Conservation (phyloP, 2,797 vertebrate species). For the Labeo calbasu region DNA sequence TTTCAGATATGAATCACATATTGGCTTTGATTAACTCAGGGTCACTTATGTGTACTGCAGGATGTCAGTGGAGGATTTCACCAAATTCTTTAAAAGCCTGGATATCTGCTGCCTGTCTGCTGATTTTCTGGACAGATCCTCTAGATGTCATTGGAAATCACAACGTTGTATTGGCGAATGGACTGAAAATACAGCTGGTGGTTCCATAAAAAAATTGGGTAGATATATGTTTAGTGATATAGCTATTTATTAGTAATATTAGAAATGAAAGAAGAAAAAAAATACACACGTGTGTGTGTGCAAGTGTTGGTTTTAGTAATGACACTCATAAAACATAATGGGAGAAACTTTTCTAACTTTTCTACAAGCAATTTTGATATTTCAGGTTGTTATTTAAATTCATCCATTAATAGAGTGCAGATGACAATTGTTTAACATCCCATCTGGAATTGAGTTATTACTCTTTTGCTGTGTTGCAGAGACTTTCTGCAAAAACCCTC, state of each 20-base stretch:
- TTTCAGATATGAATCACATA: background rate
- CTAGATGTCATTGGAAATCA: constrained; percentile 78
- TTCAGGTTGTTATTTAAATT: too few species aligned
- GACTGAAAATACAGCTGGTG: constrained; percentile 83
- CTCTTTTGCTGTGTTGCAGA: constrained; percentile 61
- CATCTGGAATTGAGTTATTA: background rate
- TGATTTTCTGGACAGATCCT: constrained; percentile 77
- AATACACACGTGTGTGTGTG: too few species aligned
- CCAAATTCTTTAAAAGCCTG: constrained; percentile 74
- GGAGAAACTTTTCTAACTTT: too few species aligned
- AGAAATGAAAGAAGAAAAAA: too few species aligned
- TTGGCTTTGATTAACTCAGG: too few species aligned
- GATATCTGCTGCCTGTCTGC: constrained; percentile 85
- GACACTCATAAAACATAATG: background rate
- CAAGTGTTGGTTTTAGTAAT: background rate
- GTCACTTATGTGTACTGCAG: constrained; percentile 63
- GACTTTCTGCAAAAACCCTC: constrained; percentile 86
- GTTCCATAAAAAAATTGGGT: constrained; percentile 67
- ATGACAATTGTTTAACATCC: background rate
- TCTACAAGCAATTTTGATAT: too few species aligned
- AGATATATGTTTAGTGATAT: background rate
- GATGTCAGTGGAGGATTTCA: constrained; percentile 84
- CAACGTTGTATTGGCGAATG: constrained; percentile 75
- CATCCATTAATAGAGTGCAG: too few species aligned
- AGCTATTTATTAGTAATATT: too few species aligned